Evolutionary conservation across 2,797 vertebrate species (phyloP).

Genomic region (Oophaga sylvatica): DNA sequence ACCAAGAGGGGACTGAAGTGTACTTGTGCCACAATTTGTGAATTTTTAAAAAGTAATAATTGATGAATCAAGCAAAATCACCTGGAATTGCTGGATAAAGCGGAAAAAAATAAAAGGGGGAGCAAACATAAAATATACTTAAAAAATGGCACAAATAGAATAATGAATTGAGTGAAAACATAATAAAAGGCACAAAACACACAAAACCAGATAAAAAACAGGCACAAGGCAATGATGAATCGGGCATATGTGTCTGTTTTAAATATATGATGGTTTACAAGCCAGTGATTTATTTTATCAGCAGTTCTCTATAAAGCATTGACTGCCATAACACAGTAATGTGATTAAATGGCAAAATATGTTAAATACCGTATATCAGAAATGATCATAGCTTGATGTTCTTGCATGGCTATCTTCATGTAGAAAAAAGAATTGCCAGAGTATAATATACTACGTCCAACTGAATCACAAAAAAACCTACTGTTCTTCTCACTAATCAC

Average conservation of each 20-base stretch:
- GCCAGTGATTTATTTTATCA: constrained; percentile 15
- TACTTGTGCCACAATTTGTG: too few species aligned
- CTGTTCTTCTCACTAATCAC: constrained; percentile 74
- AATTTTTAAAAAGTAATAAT: too few species aligned
- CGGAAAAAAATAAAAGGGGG: too few species aligned
- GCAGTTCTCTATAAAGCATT: constrained; percentile 30
- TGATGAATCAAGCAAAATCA: too few species aligned
- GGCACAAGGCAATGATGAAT: too few species aligned
- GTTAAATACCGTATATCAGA: constrained; percentile 24
- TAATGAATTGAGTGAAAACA: too few species aligned
- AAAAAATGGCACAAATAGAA: too few species aligned
- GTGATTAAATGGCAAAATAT: constrained; percentile 26
- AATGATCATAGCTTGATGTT: constrained; percentile 37
- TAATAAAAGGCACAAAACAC: too few species aligned
- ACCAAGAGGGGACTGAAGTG: too few species aligned
- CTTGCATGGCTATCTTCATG: constrained; percentile 38
- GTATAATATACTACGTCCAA: constrained; percentile 47
- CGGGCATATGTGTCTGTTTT: neutral
- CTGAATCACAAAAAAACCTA: constrained; percentile 70
- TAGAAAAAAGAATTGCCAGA: constrained; percentile 56
- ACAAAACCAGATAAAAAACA: too few species aligned
- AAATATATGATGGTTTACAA: neutral
- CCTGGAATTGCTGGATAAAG: too few species aligned
- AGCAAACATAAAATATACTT: too few species aligned
- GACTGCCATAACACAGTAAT: constrained; percentile 16